phyloP scores from a whole-genome alignment of 2,888 invertebrate genomes.

The Drosophila bunnanda region DNA sequence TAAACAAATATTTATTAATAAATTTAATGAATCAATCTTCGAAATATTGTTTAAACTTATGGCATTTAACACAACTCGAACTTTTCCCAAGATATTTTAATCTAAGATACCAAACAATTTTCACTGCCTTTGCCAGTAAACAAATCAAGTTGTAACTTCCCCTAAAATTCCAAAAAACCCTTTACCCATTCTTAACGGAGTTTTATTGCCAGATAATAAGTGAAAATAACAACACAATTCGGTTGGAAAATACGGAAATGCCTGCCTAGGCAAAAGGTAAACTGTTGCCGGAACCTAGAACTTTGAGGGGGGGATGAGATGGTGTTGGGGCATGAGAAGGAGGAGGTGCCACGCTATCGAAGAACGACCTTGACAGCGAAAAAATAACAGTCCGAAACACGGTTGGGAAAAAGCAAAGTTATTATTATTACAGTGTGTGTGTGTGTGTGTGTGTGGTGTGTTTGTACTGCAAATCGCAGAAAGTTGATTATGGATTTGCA shows the following conservation, averaged over 20 bases:
- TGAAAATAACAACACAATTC: constrained; percentile 8
- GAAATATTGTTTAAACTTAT: too few species aligned
- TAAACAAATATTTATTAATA: neutral
- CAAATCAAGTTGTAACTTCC: constrained; percentile 10
- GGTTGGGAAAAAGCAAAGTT: constrained; percentile 18
- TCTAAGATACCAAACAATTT: neutral
- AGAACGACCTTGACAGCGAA: constrained; percentile 72
- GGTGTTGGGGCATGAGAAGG: neutral
- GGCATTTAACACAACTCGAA: neutral
- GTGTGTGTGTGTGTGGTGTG: constrained; percentile 14
- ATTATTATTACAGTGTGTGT: constrained; percentile 47
- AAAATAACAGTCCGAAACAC: constrained; percentile 33
- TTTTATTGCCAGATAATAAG: constrained; percentile 17
- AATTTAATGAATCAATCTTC: neutral
- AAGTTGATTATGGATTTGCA: constrained; percentile 71
- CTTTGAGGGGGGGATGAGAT: neutral
- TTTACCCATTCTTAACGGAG: neutral
- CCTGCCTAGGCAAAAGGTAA: constrained; percentile 18
- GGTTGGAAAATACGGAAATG: constrained; percentile 30
- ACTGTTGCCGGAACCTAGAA: constrained; percentile 30
- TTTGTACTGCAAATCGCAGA: constrained; percentile 45
- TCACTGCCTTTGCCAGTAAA: constrained; percentile 5
- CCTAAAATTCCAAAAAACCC: neutral
- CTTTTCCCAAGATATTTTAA: neutral
- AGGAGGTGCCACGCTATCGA: constrained; percentile 26